Conservation (phyloP, 2,888 invertebrate species). For the Iphiclides podalirius region DNA sequence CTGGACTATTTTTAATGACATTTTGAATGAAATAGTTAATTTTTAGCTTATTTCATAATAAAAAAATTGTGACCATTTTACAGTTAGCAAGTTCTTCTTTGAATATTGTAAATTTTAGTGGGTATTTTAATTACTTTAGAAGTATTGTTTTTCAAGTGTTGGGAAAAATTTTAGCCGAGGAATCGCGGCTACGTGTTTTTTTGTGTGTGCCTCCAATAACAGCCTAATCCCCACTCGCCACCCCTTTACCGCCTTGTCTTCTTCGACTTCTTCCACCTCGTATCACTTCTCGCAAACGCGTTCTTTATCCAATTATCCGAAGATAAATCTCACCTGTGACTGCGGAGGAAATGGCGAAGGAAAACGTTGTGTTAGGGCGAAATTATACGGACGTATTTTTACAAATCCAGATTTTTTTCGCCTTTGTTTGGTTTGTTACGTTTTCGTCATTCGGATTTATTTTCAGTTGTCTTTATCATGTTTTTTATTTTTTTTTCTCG, state of each 20-base stretch:
- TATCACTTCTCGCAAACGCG: constrained; percentile 74
- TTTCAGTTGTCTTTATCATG: no score
- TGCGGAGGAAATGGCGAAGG: constrained; percentile 67
- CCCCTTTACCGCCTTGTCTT: constrained; percentile 34
- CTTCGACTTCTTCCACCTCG: constrained; percentile 59
- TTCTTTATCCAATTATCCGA: constrained; percentile 80
- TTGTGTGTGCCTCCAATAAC: constrained; percentile 48
- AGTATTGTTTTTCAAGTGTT: no score
- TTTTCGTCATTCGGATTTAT: constrained; percentile 22
- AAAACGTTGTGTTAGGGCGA: constrained; percentile 58
- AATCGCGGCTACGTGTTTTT: constrained; percentile 24
- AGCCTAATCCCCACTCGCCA: constrained; percentile 39
- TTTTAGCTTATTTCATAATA: no score
- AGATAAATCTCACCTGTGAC: constrained; percentile 81
- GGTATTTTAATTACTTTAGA: no score
- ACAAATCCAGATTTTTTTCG: constrained; percentile 41
- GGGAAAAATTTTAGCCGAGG: constrained; percentile 40
- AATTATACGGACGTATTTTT: constrained; percentile 56
- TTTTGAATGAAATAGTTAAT: no score
- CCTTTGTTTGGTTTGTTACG: constrained; percentile 31
- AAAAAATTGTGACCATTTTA: no score
- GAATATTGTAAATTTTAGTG: no score
- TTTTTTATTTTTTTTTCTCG: no score
- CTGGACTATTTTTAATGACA: no score
- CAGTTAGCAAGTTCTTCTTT: no score